phyloP scores from a whole-genome alignment of 1,140 invertebrate species.

The roundworm (Caenorhabditis elegans) region WBcel235 BX284602.5:11497501-11498000 shows the following conservation, averaged over 20 bases:
- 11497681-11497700: slow-evolving; percentile 50
- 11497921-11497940: neutral
- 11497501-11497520: no score
- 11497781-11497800: neutral
- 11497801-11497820: neutral
- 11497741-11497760: slow-evolving; percentile 1
- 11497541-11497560: no score
- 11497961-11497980: slow-evolving; percentile 34
- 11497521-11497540: no score
- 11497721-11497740: slow-evolving; percentile 45
- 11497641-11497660: slow-evolving; percentile 30
- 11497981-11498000: slow-evolving; percentile 35
- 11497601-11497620: no score
- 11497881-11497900: neutral
- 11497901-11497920: neutral
- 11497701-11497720: slow-evolving; percentile 48
- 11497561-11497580: no score
- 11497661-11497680: slow-evolving; percentile 49
- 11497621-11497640: no score
- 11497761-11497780: neutral
- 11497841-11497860: slow-evolving; percentile 5
- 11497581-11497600: no score
- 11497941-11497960: neutral
- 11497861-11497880: neutral
- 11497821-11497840: neutral